Conservation (phyloP, 1,140 invertebrate genomes). For the Galleria mellonella region DNA sequence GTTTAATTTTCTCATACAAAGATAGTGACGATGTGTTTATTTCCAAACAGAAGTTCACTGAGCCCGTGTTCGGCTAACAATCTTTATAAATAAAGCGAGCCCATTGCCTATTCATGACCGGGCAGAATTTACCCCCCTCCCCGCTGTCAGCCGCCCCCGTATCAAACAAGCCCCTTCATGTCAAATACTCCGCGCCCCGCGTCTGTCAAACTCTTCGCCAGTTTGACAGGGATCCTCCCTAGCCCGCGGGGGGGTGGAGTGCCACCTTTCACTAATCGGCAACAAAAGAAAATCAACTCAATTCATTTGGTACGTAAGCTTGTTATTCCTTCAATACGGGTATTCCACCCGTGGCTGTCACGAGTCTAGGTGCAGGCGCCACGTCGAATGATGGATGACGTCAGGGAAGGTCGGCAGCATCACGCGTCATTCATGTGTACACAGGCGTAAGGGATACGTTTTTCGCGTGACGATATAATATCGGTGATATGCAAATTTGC, state of each 20-base stretch:
- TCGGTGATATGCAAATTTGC: slow-evolving; percentile 71
- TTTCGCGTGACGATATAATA: slow-evolving; percentile 73
- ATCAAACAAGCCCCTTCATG: slow-evolving; percentile 74
- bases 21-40: slow-evolving; percentile 55
- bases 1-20: slow-evolving; percentile 8
- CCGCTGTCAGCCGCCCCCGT: slow-evolving; percentile 54
- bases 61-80: slow-evolving; percentile 56
- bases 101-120: slow-evolving; percentile 73
- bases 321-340: slow-evolving; percentile 9
- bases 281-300: slow-evolving; percentile 17
- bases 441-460: slow-evolving; percentile 73
- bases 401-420: slow-evolving; percentile 71
- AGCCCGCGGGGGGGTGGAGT: slow-evolving; percentile 55
- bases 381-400: slow-evolving; percentile 72
- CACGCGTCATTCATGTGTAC: slow-evolving; percentile 73
- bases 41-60: slow-evolving; percentile 55
- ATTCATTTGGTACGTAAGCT: slow-evolving; percentile 15
- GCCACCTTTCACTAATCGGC: slow-evolving; percentile 38
- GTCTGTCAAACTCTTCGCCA: slow-evolving; percentile 73
- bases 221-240: slow-evolving; percentile 72
- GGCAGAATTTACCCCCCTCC: slow-evolving; percentile 59
- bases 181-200: slow-evolving; percentile 72
- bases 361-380: slow-evolving; percentile 70
- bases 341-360: slow-evolving; percentile 62
- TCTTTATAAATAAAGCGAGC: slow-evolving; percentile 72